A percentile compares a stretch with the other conserved stretches of the same genome.
Conservation (phyloP, 2,113 vertebrate genomes). For the Megaceryle torquata region DNA sequence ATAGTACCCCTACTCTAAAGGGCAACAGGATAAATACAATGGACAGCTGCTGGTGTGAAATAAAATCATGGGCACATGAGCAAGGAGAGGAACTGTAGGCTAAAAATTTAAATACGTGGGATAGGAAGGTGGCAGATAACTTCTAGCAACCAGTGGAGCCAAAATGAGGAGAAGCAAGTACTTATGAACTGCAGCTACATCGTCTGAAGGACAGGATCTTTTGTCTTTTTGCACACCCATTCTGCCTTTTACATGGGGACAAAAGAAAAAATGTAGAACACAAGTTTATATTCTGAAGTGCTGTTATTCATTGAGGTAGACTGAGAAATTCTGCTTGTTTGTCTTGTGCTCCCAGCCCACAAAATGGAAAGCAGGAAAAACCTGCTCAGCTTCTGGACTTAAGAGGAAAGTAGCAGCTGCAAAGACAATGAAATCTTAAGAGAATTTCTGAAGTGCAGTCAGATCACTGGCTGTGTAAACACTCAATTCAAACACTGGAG, state of each 20-base stretch:
- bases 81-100: not conserved
- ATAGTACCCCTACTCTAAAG: not conserved
- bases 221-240: not conserved
- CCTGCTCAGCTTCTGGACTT: not conserved
- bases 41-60: not conserved
- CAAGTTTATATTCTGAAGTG: not conserved
- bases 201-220: not conserved
- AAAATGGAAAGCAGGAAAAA: not conserved
- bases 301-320: not conserved
- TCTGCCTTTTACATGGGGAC: not conserved
- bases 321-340: not conserved
- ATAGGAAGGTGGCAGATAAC: not conserved
- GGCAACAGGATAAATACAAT: not conserved
- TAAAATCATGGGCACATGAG: not conserved
- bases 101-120: not conserved
- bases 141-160: not conserved
- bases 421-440: not conserved
- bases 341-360: not conserved
- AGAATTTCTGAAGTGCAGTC: not conserved
- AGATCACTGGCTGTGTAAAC: not conserved
- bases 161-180: not conserved
- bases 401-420: not conserved
- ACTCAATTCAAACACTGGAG: not conserved
- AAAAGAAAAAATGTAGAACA: not conserved
- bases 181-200: not conserved